Evolutionary conservation across 2,113 vertebrate genomes (phyloP).

Genomic region (Corythoichthys intestinalis): DNA sequence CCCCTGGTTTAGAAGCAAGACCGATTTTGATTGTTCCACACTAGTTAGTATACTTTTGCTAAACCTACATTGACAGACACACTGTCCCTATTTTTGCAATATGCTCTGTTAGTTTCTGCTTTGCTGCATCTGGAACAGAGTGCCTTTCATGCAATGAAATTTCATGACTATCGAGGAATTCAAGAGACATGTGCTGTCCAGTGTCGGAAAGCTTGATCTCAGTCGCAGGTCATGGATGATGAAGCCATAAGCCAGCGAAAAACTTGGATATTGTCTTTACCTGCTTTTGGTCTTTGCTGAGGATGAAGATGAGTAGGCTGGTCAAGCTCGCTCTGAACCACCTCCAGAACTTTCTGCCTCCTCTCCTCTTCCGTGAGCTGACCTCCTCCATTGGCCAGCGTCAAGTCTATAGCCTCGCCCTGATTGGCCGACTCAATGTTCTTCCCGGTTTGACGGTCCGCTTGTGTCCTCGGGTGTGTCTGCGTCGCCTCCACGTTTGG

Average conservation of each 20-base stretch:
- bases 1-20: too few relatives aligned
- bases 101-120: too few relatives aligned
- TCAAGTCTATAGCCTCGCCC: slow-evolving; percentile 37
- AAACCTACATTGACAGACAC: too few relatives aligned
- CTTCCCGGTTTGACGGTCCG: slow-evolving; percentile 26
- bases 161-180: too few relatives aligned
- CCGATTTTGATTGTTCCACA: too few relatives aligned
- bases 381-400: slow-evolving; percentile 15
- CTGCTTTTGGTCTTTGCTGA: slow-evolving; percentile 56
- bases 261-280: background rate
- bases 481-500: slow-evolving; percentile 30
- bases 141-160: too few relatives aligned
- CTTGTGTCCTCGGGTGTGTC: slow-evolving; percentile 33
- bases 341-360: slow-evolving; percentile 48
- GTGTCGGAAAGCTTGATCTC: too few relatives aligned
- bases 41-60: too few relatives aligned
- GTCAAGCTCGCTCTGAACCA: slow-evolving; percentile 48
- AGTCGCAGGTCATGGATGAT: too few relatives aligned
- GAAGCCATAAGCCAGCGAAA: background rate
- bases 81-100: too few relatives aligned
- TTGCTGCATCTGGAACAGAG: too few relatives aligned
- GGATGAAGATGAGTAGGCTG: slow-evolving; percentile 35
- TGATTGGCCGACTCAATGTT: slow-evolving; percentile 41
- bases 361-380: slow-evolving; percentile 50
- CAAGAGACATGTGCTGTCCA: too few relatives aligned